Evolutionary conservation across 1,140 invertebrate species (phyloP), one percentile per base, ranked within the genome.

Genomic region (Phocides pigmalion): DNA sequence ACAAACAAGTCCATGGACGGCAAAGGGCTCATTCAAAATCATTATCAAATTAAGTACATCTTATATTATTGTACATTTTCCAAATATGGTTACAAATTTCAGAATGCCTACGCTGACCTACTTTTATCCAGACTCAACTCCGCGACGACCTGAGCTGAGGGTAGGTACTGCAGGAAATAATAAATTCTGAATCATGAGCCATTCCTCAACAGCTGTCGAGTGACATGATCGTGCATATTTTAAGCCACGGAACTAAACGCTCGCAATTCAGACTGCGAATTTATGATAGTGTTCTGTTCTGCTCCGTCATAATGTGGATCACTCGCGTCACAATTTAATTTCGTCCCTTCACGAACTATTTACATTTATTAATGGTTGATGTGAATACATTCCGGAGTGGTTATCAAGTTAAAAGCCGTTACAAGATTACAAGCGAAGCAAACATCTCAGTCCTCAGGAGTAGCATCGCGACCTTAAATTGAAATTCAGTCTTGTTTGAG

Each of bases 151-250:
- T 22, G 14, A 54, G 20, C 8, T 32, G 22, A 49, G 46, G 46
- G 46, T 49, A 50, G 5, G 12, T 49, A 46, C 32, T 53, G 17
- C 41, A 67, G 65, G 41, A 59, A 53, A 62, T 58, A 44, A 68
- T 71, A 65, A 58, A 67, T 68, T 28, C 46, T 4, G 50, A 32
- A 58, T 37, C 58, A 62, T 28, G 62, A 51, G 25, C 62, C 42
- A 63, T 67, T 67, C 65, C 19, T 64, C 64, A 53, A 50, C 53
- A 61, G 50, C 64, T 50, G 65, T 62, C 56, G 42, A 56, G 32
- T 53, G 37, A 58, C 62, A 65, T 69, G 62, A 51, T 66, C 25
- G 47, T 41, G 64, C 46, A 67, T 67, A 67, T 62, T 44, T 64
- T 62, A 51, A 64, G 62, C 50, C 62, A 41, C 56, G 62, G 62